Conservation (phyloP, 2,888 invertebrate genomes). For the Mantis religiosa region DNA sequence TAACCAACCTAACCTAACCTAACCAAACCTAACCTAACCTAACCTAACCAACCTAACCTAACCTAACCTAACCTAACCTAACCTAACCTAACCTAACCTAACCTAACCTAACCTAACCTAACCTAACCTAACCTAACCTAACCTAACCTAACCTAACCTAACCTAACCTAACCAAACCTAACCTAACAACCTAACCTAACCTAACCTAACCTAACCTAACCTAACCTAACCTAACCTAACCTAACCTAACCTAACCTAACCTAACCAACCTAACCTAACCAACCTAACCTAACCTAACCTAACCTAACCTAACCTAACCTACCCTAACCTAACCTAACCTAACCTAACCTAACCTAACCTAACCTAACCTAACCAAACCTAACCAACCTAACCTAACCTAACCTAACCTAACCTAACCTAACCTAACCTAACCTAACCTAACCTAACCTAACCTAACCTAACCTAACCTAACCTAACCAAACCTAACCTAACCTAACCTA, state of each 20-base stretch:
- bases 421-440: neutral
- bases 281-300: conserved; percentile 35
- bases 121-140: neutral
- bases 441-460: neutral
- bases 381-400: too few relatives aligned
- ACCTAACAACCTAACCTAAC: conserved; percentile 25
- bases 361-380: neutral
- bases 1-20: neutral
- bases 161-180: conserved; percentile 24
- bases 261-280: conserved; percentile 34
- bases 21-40: neutral
- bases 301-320: conserved; percentile 34
- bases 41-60: conserved; percentile 1
- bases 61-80: conserved; percentile 13
- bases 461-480: neutral
- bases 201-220: conserved; percentile 4
- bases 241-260: conserved; percentile 33
- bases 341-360: neutral
- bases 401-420: too few relatives aligned
- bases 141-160: too few relatives aligned
- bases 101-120: neutral
- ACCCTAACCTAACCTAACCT: conserved; percentile 34
- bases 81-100: conserved; percentile 14
- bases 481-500: conserved; percentile 18
- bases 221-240: conserved; percentile 35